Evolutionary conservation across 2,888 invertebrate species (phyloP).

Genomic region (Drosophila atripex): DNA sequence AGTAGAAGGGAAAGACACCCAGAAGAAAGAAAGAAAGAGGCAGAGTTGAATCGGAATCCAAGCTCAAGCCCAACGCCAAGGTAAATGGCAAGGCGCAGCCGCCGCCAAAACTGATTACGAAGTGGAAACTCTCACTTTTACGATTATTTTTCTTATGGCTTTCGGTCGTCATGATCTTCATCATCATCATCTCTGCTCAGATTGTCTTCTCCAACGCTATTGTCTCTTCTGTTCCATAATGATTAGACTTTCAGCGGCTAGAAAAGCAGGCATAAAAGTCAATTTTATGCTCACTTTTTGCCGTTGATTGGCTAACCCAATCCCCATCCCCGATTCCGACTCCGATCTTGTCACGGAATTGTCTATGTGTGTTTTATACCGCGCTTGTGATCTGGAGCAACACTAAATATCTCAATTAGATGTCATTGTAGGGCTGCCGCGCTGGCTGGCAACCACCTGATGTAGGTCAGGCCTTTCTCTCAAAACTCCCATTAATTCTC

Average conservation of each 20-base stretch:
- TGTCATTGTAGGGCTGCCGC: constrained; percentile 54
- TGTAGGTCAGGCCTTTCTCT: constrained; percentile 72
- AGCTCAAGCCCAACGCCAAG: constrained; percentile 11
- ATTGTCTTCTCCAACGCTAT: constrained; percentile 56
- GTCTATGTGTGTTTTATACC: constrained; percentile 7
- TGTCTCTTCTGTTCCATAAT: constrained; percentile 67
- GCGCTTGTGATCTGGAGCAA: constrained; percentile 68
- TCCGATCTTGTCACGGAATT: constrained; percentile 63
- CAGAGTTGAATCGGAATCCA: not conserved
- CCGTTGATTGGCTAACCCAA: constrained; percentile 59
- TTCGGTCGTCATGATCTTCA: constrained; percentile 64
- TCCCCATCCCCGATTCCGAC: not conserved
- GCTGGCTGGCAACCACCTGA: constrained; percentile 41
- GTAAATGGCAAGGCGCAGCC: constrained; percentile 48
- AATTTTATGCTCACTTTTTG: constrained; percentile 76
- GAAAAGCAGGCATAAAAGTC: constrained; percentile 72
- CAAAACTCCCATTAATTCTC: constrained; percentile 49
- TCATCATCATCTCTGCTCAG: constrained; percentile 34
- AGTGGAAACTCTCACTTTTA: constrained; percentile 81
- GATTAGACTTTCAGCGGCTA: constrained; percentile 71
- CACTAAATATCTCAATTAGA: constrained; percentile 77
- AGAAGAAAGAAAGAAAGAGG: constrained; percentile 18
- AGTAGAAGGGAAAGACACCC: constrained; percentile 29
- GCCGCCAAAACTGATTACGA: constrained; percentile 63
- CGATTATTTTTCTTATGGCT: constrained; percentile 75